phyloP scores from a whole-genome alignment of 2,888 invertebrate genomes.

The Ormia ochracea region DNA sequence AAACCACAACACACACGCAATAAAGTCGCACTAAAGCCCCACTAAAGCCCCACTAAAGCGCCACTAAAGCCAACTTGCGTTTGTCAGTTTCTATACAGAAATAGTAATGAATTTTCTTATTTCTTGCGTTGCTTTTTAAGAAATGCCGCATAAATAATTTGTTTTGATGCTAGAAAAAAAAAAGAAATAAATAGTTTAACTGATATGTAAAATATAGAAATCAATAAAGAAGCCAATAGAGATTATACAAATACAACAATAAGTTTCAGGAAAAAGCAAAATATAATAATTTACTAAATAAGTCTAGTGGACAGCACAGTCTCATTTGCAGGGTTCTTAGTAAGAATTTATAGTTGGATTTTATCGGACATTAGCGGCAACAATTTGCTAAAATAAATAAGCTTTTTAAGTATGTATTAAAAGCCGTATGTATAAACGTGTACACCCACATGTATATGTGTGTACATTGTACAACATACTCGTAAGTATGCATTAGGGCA shows the following conservation, averaged over 20 bases:
- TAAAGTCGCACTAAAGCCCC: too few relatives aligned
- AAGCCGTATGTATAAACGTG: too few relatives aligned
- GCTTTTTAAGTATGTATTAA: too few relatives aligned
- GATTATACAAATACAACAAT: background rate
- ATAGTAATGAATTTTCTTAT: slow-evolving; percentile 21
- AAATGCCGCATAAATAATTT: slow-evolving; percentile 43
- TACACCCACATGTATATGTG: too few relatives aligned
- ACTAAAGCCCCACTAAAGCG: background rate
- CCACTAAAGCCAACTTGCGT: background rate
- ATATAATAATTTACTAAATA: background rate
- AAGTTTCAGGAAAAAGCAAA: background rate
- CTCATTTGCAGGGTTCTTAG: slow-evolving; percentile 28
- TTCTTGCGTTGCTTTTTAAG: background rate
- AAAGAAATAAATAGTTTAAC: background rate
- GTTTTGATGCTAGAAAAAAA: slow-evolving; percentile 5
- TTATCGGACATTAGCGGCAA: slow-evolving; percentile 38
- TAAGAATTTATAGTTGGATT: slow-evolving; percentile 51
- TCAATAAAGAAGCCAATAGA: background rate
- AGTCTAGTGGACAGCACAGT: slow-evolving; percentile 4
- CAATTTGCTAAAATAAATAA: slow-evolving; percentile 30
- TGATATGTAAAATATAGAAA: slow-evolving; percentile 1
- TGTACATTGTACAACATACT: background rate
- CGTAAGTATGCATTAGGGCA: background rate
- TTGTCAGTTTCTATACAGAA: background rate
- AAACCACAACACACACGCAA: too few relatives aligned